Base-by-base conservation (phyloP, 2,113 vertebrate genomes). In the Fulica atra region DNA sequence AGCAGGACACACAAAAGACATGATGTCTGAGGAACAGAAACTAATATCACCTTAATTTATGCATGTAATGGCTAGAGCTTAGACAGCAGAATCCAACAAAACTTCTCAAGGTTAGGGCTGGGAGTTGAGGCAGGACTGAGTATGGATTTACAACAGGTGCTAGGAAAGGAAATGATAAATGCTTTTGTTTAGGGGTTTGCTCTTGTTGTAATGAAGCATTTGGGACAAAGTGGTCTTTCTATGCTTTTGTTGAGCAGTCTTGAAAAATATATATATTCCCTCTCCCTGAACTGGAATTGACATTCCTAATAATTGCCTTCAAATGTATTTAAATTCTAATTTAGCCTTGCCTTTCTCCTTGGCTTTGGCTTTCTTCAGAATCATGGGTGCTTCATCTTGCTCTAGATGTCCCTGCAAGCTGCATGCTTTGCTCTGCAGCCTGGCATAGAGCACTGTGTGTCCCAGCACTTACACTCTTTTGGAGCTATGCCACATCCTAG, bases 381-480 rank as follows among this genome's bases (percentile, higher is more conserved):
- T 10, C 16, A 1, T 10, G 61, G 72, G 35, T 16, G 20, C 29
- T 60, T 68, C 7, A 6, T 35, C 28, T 40, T 61, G 86, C 68
- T 24, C 38, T 68, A 3, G 44, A 3, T 35, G 46, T 16, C n/a
- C 29, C 36, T 46, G 13, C 21, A 4, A 48, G 16, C 4, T 46
- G 21, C 10, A 3, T 3, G 31, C 15, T 86, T 86, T 59, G 24
- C 50, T 70, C 29, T 74, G 76, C 76, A 81, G 71, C 33, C 31
- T 13, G 10, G 17, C 1, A 6, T 8, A 31, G 48, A 84, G 48
- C 64, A 11, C 23, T 21, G 16, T 0, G 7, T 80, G 51, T 29
- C 40, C 40, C 38, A 51, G 69, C 11, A 5, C 19, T 53, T 72
- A 33, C 24, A 48, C 36, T 24, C 44, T 7, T 4, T 63, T 85